A percentile compares a stretch with the other conserved stretches of the same genome.
These are phyloP conservation scores for Gavia stellata DNA, from an alignment of 2,113 vertebrate species.

Conservation along the genomic window DNA sequence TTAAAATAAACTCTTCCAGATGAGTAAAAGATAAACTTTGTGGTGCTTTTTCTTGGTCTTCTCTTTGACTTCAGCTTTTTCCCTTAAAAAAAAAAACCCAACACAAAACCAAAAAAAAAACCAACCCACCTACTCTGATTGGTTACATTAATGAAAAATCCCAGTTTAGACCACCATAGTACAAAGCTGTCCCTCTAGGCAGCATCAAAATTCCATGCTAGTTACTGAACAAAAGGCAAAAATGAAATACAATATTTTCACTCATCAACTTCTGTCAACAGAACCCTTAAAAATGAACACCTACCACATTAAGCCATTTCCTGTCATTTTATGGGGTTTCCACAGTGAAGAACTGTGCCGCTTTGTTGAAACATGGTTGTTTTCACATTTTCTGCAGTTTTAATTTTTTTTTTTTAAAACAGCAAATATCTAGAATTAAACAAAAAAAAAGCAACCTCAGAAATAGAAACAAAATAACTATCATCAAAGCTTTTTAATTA, in stretches of 20 bases:
- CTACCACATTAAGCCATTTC: slow-evolving; percentile 68
- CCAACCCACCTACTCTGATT: slow-evolving; percentile 39
- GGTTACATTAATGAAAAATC: slow-evolving; percentile 61
- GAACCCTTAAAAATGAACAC: slow-evolving; percentile 62
- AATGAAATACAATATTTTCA: slow-evolving; percentile 58
- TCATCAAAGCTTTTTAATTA: background rate
- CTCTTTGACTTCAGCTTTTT: slow-evolving; percentile 52
- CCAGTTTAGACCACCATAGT: slow-evolving; percentile 62
- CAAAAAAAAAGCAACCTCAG: background rate
- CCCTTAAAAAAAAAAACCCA: background rate
- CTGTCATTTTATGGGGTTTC: slow-evolving; percentile 68
- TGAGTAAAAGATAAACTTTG: slow-evolving; percentile 79
- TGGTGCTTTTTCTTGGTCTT: slow-evolving; percentile 67
- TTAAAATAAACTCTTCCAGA: slow-evolving; percentile 86
- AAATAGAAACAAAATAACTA: background rate
- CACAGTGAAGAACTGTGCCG: slow-evolving; percentile 22
- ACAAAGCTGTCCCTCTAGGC: slow-evolving; percentile 60
- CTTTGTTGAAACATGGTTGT: slow-evolving; percentile 6
- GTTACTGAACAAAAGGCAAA: slow-evolving; percentile 59
- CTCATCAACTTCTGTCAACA: slow-evolving; percentile 70
- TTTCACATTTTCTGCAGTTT: slow-evolving; percentile 18
- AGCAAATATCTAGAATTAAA: background rate
- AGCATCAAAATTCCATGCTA: slow-evolving; percentile 47
- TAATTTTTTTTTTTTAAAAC: background rate
- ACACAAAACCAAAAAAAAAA: background rate